Percentiles rank a stretch among this genome's conserved stretches.
phyloP scores from a whole-genome alignment of 2,113 vertebrate genomes.

The Gadus macrocephalus region DNA sequence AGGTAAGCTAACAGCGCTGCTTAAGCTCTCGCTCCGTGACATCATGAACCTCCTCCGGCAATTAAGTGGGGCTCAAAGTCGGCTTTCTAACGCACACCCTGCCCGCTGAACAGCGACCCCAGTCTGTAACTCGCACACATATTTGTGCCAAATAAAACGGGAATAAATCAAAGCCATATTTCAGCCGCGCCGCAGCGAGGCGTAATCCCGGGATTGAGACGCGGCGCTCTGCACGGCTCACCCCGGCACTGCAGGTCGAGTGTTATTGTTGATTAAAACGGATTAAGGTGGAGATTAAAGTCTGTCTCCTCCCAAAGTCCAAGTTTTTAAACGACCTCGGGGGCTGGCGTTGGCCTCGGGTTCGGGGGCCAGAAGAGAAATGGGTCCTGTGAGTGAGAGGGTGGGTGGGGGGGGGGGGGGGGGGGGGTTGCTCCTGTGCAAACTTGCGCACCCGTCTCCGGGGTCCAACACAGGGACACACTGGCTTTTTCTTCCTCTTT shows the following conservation, averaged over 20 bases:
- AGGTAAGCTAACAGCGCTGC: conserved; percentile 15
- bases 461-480: conserved; percentile 24
- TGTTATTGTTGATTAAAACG: conserved; percentile 77
- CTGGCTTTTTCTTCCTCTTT: conserved; percentile 36
- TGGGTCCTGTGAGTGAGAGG: conserved; percentile 47
- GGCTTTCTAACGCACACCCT: conserved; percentile 44
- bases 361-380: conserved; percentile 54
- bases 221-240: conserved; percentile 43
- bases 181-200: conserved; percentile 57
- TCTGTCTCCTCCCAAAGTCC: conserved; percentile 65
- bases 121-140: conserved; percentile 57
- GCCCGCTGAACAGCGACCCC: conserved; percentile 39
- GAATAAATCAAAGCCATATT: conserved; percentile 75
- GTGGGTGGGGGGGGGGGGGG: conserved; percentile 31
- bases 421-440: conserved; percentile 33
- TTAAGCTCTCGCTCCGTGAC: conserved; percentile 31
- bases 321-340: conserved; percentile 50
- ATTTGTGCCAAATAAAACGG: conserved; percentile 74
- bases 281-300: conserved; percentile 67
- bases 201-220: conserved; percentile 64
- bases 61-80: conserved; percentile 51
- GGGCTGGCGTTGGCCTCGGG: conserved; percentile 52
- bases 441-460: conserved; percentile 16
- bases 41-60: conserved; percentile 45
- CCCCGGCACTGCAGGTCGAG: conserved; percentile 60